Percentiles rank a stretch among this genome's conserved stretches.
Evolutionary conservation across 2,888 invertebrate genomes (phyloP).

Genomic region (Aproaerema taeniolella): DNA sequence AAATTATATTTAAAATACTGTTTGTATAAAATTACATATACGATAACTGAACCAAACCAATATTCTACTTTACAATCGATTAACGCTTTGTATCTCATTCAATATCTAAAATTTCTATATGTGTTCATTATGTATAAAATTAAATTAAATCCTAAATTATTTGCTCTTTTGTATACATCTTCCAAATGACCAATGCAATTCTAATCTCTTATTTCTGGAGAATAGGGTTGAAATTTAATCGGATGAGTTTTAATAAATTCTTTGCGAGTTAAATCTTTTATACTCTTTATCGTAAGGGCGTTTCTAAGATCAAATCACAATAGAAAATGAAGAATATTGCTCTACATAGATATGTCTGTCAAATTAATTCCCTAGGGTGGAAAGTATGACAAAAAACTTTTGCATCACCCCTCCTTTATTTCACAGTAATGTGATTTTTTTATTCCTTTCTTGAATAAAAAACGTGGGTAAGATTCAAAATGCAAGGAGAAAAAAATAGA

Average conservation of each 20-base stretch:
- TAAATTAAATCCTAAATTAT: too few species aligned
- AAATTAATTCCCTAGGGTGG: slow-evolving; percentile 42
- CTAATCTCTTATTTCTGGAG: too few species aligned
- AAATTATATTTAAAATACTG: too few species aligned
- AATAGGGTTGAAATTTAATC: too few species aligned
- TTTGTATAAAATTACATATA: too few species aligned
- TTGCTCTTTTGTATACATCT: too few species aligned
- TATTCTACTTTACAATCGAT: slow-evolving; percentile 10
- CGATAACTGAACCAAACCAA: too few species aligned
- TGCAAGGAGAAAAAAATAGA: slow-evolving; percentile 20
- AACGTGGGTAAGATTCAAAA: slow-evolving; percentile 56
- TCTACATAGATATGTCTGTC: slow-evolving; percentile 55
- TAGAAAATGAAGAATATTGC: slow-evolving; percentile 30
- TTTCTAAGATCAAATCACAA: slow-evolving; percentile 38
- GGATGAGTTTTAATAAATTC: too few species aligned
- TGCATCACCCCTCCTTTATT: slow-evolving; percentile 56
- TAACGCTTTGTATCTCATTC: slow-evolving; percentile 20
- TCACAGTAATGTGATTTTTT: slow-evolving; percentile 37
- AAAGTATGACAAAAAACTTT: too few species aligned
- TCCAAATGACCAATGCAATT: too few species aligned
- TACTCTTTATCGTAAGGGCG: slow-evolving; percentile 49
- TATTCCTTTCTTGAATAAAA: slow-evolving; percentile 36
- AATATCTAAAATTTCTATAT: too few species aligned
- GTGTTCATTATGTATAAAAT: too few species aligned
- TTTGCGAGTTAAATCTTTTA: slow-evolving; percentile 32